Evolutionary conservation across 2,113 vertebrate species (phyloP).

Genomic region (Tretioscincus oriximinensis): DNA sequence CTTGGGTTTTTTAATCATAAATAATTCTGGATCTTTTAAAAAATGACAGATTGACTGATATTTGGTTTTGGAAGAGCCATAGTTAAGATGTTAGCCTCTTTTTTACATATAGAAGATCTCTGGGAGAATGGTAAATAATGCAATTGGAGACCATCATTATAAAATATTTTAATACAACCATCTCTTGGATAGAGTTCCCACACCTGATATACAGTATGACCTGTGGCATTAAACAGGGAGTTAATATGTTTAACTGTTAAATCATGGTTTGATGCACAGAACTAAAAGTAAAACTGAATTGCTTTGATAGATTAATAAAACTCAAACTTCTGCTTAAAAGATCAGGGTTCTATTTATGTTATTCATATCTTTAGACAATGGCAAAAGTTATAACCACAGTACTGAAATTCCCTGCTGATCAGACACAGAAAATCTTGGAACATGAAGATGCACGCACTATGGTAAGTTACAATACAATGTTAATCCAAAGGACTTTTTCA

Average conservation of each 20-base stretch:
- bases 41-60: too few relatives aligned
- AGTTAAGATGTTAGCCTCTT: too few relatives aligned
- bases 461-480: constrained; percentile 72
- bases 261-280: constrained; percentile 45
- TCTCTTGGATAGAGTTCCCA: too few relatives aligned
- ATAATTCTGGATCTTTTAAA: too few relatives aligned
- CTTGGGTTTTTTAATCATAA: too few relatives aligned
- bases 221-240: background rate
- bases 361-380: constrained; percentile 84
- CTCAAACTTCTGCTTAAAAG: constrained; percentile 36
- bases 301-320: background rate
- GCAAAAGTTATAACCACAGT: constrained; percentile 97
- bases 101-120: too few relatives aligned
- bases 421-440: constrained; percentile 92
- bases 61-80: too few relatives aligned
- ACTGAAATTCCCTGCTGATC: constrained; percentile 92
- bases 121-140: too few relatives aligned
- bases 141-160: too few relatives aligned
- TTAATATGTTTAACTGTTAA: constrained; percentile 49
- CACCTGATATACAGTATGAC: background rate
- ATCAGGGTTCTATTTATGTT: background rate
- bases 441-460: constrained; percentile 85
- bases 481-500: background rate
- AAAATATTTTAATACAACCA: too few relatives aligned
- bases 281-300: constrained; percentile 32